Percentiles rank a stretch among this genome's conserved stretches.
These are phyloP conservation scores for Hermodice carunculata DNA, from an alignment of 2,888 invertebrate species.

Conservation along the genomic window DNA sequence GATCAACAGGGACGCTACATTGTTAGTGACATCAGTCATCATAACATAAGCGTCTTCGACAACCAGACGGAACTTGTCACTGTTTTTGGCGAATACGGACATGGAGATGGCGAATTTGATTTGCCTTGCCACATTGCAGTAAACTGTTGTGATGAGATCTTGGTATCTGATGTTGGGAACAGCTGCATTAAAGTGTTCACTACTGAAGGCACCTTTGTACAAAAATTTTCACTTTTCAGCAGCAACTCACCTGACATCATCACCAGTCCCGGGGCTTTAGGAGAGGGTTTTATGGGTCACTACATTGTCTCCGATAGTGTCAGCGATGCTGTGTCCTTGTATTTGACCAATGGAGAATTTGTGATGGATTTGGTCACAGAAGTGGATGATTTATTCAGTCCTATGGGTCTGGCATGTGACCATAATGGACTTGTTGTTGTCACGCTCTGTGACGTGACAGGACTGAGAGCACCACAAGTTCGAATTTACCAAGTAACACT, in stretches of 20 bases:
- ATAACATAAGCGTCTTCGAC: conserved; percentile 13
- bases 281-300: conserved; percentile 14
- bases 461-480: too few species aligned
- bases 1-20: conserved; percentile 12
- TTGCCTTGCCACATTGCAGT: conserved; percentile 24
- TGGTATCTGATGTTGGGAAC: conserved; percentile 30
- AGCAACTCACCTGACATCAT: conserved; percentile 8
- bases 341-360: conserved; percentile 4
- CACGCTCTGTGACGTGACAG: conserved; percentile 8
- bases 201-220: conserved; percentile 24
- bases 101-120: conserved; percentile 21
- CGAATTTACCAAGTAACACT: too few species aligned
- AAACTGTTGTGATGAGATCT: conserved; percentile 29
- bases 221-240: too few species aligned
- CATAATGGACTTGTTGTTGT: conserved; percentile 8
- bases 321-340: conserved; percentile 10
- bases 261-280: conserved; percentile 10
- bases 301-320: conserved; percentile 13
- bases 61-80: conserved; percentile 13
- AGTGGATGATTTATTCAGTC: conserved; percentile 11
- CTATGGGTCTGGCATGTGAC: conserved; percentile 4
- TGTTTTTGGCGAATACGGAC: background rate
- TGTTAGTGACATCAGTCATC: conserved; percentile 14
- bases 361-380: conserved; percentile 11
- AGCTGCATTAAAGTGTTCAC: conserved; percentile 30